Evolutionary conservation across 2,888 invertebrate genomes (phyloP), one percentile per base, ranked within the genome.

Genomic region (Thalpophila matura): DNA sequence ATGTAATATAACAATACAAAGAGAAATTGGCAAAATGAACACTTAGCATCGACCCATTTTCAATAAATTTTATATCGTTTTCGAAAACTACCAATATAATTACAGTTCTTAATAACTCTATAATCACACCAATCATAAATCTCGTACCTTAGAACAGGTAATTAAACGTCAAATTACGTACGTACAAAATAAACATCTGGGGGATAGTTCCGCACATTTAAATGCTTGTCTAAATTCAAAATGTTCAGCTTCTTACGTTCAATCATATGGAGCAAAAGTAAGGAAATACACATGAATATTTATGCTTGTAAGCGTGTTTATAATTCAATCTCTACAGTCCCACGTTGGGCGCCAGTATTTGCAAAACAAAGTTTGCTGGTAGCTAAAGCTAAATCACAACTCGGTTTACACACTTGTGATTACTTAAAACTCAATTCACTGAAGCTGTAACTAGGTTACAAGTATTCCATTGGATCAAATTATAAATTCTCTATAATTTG

Each of bases 271-370:
- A 55, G 40, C 49, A 54, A 69, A 77, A 75, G 60, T 76, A 67
- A 71, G 27, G 38, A 65, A 76, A 61, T 54, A 68, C 47, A 68
- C 66, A 86, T 89, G 86, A 89, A 89, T 89, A 87, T 89, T 84
- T 83, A 88, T 86, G 85, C 74, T 81, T 62, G 77, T 65, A 79
- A 77, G 78, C 70, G 71, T 83, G 83, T 83, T 86, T 82, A 83
- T 87, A 87, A 87, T 86, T 84, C 77, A 86, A 86, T 85, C 74
- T 79, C 64, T 73, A 72, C 59, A 81, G 81, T 77, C 78, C 80
- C 80, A 66, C 70, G 78, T 61, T 78, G 81, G 78, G 83, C 72
- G 81, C 71, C 80, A 75, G 76, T 87, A 82, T 90, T 89, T 88
- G 82, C 58, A 37, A 56, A 81, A 74, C 78, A 80, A 88, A 88